Conservation (phyloP, 1,140 invertebrate species). For the Solenopsis fugax region DNA sequence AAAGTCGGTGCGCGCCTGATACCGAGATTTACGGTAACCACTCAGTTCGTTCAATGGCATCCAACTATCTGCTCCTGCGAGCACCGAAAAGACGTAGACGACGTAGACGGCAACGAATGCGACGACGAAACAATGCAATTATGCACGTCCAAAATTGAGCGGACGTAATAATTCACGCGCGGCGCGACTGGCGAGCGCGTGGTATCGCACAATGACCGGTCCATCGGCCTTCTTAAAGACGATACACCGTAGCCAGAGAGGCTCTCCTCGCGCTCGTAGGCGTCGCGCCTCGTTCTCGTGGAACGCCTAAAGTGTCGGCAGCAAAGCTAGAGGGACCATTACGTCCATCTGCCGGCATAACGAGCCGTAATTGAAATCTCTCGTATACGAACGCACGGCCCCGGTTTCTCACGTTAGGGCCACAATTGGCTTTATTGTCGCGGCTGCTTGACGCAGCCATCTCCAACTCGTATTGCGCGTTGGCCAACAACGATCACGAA, state of each 20-base stretch:
- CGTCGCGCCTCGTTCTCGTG: conserved; percentile 64
- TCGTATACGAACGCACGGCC: conserved; percentile 67
- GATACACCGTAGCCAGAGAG: conserved; percentile 38
- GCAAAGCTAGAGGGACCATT: conserved; percentile 77
- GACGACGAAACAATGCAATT: conserved; percentile 46
- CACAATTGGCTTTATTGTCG: conserved; percentile 82
- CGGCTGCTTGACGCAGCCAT: conserved; percentile 71
- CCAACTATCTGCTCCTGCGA: not conserved
- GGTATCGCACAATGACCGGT: conserved; percentile 39
- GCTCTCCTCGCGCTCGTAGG: conserved; percentile 61
- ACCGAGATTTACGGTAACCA: conserved; percentile 55
- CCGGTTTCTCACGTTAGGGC: conserved; percentile 80
- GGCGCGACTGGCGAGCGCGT: conserved; percentile 4
- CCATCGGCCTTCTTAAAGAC: conserved; percentile 46
- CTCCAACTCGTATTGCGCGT: conserved; percentile 26
- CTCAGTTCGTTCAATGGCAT: conserved; percentile 16
- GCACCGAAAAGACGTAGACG: not conserved
- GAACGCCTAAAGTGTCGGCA: conserved; percentile 72
- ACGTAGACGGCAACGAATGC: not conserved
- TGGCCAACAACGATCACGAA: conserved; percentile 42
- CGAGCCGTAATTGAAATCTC: conserved; percentile 84
- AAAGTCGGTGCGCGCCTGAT: conserved; percentile 35
- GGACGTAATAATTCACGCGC: conserved; percentile 53
- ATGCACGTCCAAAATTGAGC: conserved; percentile 44
- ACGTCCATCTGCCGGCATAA: conserved; percentile 82